A percentile compares a stretch with the other conserved stretches of the same genome.
These are phyloP conservation scores for Pampusana beccarii DNA, from an alignment of 2,113 vertebrate genomes.

Conservation along the genomic window DNA sequence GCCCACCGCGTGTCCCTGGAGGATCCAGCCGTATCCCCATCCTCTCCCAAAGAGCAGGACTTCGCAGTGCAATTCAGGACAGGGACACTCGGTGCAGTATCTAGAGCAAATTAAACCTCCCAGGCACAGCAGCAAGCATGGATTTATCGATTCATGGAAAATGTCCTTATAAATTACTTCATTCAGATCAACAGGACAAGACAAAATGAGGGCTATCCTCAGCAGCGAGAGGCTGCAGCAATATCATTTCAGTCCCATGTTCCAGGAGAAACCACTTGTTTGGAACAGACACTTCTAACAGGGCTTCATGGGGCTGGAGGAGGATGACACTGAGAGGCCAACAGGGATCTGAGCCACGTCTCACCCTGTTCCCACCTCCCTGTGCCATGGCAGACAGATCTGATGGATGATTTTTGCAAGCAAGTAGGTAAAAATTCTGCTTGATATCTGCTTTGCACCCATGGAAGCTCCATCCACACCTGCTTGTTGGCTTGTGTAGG, in stretches of 20 bases:
- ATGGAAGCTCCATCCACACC: background rate
- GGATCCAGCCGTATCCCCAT: background rate
- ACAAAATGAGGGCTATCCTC: conserved; percentile 18
- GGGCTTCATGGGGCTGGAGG: fast-evolving
- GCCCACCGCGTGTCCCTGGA: background rate
- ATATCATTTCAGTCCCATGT: background rate
- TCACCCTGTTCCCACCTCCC: background rate
- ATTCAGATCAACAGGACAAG: background rate
- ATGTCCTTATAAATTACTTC: conserved; percentile 36
- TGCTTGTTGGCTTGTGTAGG: background rate
- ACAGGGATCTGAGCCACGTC: background rate
- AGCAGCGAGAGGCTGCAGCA: background rate
- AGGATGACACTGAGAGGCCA: background rate
- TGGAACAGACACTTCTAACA: background rate
- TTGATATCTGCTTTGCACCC: background rate
- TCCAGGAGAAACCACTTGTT: background rate
- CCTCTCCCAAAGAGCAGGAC: background rate
- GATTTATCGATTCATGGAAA: conserved; percentile 63
- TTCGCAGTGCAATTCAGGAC: background rate
- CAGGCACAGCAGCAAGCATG: conserved; percentile 22
- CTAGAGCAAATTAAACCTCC: conserved; percentile 50
- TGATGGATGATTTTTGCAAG: background rate
- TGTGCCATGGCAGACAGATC: background rate
- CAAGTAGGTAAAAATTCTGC: background rate
- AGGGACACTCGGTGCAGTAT: background rate